These are phyloP conservation scores for Sitophilus oryzae DNA, from an alignment of 1,140 invertebrate genomes.

Conservation along the genomic window DNA sequence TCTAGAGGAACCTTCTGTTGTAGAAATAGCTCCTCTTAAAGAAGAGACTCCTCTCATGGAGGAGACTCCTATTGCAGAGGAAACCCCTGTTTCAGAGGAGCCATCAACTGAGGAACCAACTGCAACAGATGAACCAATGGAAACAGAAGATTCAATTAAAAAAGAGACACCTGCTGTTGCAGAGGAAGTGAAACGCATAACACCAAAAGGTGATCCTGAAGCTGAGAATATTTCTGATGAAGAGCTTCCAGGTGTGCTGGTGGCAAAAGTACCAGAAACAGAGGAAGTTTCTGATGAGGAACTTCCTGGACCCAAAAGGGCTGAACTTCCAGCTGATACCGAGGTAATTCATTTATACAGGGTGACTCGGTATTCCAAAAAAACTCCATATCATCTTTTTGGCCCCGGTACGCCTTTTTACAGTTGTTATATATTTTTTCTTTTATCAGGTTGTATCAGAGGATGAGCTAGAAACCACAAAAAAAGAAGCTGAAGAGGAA, in stretches of 20 bases:
- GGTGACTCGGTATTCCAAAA: no score
- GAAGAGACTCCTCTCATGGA: no score
- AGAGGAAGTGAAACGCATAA: slow-evolving; percentile 27
- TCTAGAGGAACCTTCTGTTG: no score
- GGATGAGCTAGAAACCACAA: slow-evolving; percentile 64
- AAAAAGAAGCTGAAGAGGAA: slow-evolving; percentile 40
- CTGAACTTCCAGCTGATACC: slow-evolving; percentile 71
- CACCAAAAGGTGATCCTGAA: slow-evolving; percentile 51
- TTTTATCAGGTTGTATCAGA: slow-evolving; percentile 59
- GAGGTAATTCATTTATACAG: slow-evolving; percentile 47
- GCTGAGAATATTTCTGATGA: slow-evolving; percentile 66
- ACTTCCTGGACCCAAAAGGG: slow-evolving; percentile 65
- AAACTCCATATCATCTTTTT: no score
- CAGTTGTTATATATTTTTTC: background rate
- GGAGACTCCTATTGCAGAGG: no score
- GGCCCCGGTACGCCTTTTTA: no score
- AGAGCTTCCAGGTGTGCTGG: slow-evolving; percentile 50
- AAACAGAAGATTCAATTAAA: no score
- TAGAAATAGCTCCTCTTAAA: no score
- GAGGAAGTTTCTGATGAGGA: slow-evolving; percentile 71
- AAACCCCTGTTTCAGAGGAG: background rate
- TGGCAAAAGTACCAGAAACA: slow-evolving; percentile 51
- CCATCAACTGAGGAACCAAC: background rate
- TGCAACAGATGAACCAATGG: no score
- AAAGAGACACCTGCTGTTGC: no score